Conservation (phyloP, 2,888 invertebrate species). For the Tetragonula carbonaria region DNA sequence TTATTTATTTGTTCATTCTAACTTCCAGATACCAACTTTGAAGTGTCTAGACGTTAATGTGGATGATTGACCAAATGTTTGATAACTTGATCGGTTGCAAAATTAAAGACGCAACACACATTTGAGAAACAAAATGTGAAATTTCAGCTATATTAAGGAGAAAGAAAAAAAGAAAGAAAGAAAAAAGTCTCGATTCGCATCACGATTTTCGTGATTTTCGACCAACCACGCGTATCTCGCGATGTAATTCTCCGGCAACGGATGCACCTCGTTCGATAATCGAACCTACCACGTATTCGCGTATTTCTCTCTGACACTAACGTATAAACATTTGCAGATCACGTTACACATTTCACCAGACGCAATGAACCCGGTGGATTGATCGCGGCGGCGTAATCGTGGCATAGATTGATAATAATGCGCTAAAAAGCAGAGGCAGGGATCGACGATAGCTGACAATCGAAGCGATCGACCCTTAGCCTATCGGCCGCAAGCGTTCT, state of each 20-base stretch:
- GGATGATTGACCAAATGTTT: neutral
- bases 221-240: neutral
- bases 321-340: neutral
- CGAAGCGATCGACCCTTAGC: neutral
- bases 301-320: neutral
- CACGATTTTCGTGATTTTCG: neutral
- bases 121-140: neutral
- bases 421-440: neutral
- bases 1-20: too few species aligned
- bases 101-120: neutral
- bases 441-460: neutral
- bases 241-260: neutral
- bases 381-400: conserved; percentile 8
- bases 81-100: neutral
- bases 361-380: neutral
- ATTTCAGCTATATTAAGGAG: too few species aligned
- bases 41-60: too few species aligned
- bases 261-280: neutral
- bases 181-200: neutral
- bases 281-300: neutral
- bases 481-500: neutral
- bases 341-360: neutral
- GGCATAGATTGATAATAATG: neutral
- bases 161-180: too few species aligned
- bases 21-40: too few species aligned